Conservation (phyloP, 2,113 vertebrate species). For the Lamprologus tigripictilis region DNA sequence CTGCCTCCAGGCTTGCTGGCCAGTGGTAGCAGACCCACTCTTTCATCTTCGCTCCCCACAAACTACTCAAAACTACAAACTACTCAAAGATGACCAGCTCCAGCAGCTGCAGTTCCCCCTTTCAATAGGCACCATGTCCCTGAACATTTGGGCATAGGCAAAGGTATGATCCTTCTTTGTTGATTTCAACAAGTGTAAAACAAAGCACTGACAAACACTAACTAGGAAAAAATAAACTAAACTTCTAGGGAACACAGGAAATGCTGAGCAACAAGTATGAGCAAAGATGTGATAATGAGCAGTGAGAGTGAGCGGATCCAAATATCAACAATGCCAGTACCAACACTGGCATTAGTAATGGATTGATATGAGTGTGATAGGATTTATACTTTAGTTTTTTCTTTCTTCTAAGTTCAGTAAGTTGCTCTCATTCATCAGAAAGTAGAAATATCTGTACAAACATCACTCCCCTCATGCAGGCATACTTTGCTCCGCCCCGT, state of each 20-base stretch:
- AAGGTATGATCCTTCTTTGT: background rate
- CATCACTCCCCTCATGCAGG: background rate
- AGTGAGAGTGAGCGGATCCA: background rate
- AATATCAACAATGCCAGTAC: background rate
- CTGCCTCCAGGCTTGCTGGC: background rate
- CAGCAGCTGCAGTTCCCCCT: background rate
- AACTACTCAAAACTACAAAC: background rate
- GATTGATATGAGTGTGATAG: background rate
- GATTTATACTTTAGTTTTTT: background rate
- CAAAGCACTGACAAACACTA: background rate
- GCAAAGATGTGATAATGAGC: background rate
- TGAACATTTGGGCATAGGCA: background rate
- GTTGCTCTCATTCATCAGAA: background rate
- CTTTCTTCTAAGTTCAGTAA: background rate
- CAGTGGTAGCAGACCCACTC: background rate
- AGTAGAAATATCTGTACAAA: background rate
- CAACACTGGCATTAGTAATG: background rate
- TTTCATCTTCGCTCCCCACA: background rate
- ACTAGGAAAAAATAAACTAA: background rate
- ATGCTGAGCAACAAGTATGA: background rate
- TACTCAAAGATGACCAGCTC: background rate
- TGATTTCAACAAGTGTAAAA: background rate
- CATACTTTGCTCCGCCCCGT: background rate
- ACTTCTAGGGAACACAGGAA: background rate
- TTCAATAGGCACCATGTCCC: background rate